These are phyloP conservation scores for Camelus dromedarius DNA, from an alignment of 2,113 vertebrate genomes.

Conservation along the genomic window DNA sequence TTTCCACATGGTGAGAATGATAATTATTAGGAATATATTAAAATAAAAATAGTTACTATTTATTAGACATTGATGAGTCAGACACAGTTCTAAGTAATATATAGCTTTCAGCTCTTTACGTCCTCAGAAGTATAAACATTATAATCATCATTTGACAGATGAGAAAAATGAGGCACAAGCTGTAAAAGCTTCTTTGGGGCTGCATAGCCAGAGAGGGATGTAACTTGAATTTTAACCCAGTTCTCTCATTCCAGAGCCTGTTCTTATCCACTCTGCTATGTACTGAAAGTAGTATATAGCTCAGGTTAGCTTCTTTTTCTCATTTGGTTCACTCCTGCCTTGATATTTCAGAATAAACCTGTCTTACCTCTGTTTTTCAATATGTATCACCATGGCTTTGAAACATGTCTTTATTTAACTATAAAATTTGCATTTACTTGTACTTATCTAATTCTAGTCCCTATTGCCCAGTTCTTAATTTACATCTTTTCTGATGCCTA, in stretches of 20 bases:
- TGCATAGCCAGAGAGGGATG: background rate
- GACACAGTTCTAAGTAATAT: background rate
- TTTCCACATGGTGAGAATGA: background rate
- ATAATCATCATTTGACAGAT: constrained; percentile 2
- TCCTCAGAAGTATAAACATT: background rate
- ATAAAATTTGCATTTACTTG: background rate
- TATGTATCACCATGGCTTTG: background rate
- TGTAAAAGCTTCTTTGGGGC: background rate
- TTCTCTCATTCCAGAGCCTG: background rate
- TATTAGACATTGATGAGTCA: background rate
- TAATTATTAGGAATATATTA: background rate
- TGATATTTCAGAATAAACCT: background rate
- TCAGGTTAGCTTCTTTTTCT: background rate
- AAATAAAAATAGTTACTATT: constrained; percentile 40
- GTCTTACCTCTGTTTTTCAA: background rate
- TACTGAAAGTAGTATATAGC: background rate
- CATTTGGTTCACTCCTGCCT: background rate
- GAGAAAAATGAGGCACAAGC: background rate
- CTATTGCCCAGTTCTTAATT: background rate
- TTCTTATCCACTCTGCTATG: background rate
- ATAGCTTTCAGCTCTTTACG: background rate
- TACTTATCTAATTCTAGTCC: background rate
- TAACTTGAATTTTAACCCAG: background rate
- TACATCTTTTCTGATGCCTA: background rate
- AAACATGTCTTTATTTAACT: background rate